Evolutionary conservation across 2,797 vertebrate species (phyloP).

Genomic region (Acrossocheilus fasciatus): DNA sequence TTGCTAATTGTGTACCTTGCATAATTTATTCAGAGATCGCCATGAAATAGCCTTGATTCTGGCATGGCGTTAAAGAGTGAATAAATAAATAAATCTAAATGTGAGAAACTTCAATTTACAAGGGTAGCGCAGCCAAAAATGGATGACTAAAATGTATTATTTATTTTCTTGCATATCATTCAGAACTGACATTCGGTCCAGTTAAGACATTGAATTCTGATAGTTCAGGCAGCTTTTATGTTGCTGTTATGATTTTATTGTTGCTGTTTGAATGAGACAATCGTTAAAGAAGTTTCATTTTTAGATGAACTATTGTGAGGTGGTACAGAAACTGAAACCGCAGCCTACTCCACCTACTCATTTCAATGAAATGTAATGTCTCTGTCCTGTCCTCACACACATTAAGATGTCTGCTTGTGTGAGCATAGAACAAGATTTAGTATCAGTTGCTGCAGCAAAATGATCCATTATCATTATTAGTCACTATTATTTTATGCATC

Average conservation of each 20-base stretch:
- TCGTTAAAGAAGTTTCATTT: not conserved
- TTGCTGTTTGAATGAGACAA: not conserved
- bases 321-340: not conserved
- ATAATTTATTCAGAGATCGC: too few species aligned
- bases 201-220: not conserved
- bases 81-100: too few species aligned
- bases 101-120: not conserved
- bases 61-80: too few species aligned
- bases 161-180: not conserved
- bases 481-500: not conserved
- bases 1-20: too few species aligned
- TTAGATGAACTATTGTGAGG: not conserved
- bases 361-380: not conserved
- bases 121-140: not conserved
- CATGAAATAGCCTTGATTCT: too few species aligned
- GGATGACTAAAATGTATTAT: not conserved
- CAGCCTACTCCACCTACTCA: not conserved
- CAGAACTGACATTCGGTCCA: not conserved
- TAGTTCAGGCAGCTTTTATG: not conserved
- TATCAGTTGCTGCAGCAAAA: not conserved
- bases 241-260: not conserved
- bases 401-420: not conserved
- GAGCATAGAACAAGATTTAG: not conserved
- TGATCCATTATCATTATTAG: not conserved
- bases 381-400: not conserved